phyloP scores from a whole-genome alignment of 1,140 invertebrate genomes.

The Bombus huntii region DNA sequence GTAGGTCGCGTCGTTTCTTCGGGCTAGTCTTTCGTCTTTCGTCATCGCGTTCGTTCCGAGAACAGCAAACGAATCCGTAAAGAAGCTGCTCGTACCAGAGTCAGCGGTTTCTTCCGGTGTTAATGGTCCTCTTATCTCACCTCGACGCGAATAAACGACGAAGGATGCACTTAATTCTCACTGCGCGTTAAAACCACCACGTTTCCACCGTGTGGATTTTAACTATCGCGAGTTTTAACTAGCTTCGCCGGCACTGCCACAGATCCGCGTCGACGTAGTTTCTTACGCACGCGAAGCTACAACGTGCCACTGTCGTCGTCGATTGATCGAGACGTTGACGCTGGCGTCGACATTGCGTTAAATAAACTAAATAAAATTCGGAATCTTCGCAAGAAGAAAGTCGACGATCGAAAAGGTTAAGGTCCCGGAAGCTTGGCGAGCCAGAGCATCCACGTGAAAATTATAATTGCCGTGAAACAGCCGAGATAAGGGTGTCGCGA shows the following conservation, averaged over 20 bases:
- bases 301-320: fast-evolving
- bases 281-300: fast-evolving
- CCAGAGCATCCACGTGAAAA: too few relatives aligned
- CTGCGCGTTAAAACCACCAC: background rate
- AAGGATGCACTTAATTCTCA: slow-evolving; percentile 13
- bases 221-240: background rate
- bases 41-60: slow-evolving; percentile 57
- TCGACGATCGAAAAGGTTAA: too few relatives aligned
- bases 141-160: background rate
- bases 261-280: too few relatives aligned
- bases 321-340: fast-evolving
- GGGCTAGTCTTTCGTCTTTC: slow-evolving; percentile 52
- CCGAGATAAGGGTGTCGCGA: background rate
- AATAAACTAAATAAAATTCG: too few relatives aligned
- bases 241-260: too few relatives aligned
- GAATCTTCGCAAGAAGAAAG: too few relatives aligned
- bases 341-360: too few relatives aligned
- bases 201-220: too few relatives aligned
- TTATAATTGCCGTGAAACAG: background rate
- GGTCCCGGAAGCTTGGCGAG: too few relatives aligned
- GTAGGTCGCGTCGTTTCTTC: slow-evolving; percentile 40
- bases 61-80: slow-evolving; percentile 55
- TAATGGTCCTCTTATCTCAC: slow-evolving; percentile 32
- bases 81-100: slow-evolving; percentile 5
- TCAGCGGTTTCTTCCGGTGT: slow-evolving; percentile 52